phyloP scores from a whole-genome alignment of 1,140 invertebrate species.

The Pollicipes pollicipes region DNA sequence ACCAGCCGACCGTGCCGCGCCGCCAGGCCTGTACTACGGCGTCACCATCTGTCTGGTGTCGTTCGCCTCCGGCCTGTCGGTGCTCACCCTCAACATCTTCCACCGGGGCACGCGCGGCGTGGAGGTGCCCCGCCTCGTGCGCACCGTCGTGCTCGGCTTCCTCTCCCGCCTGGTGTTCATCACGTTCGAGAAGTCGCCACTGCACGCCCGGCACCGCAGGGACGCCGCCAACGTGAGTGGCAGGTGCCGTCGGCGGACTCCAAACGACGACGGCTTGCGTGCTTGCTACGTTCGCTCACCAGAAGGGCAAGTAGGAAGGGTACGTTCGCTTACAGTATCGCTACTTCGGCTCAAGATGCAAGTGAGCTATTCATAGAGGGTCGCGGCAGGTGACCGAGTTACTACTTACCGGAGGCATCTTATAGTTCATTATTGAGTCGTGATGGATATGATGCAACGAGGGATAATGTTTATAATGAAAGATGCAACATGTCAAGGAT shows the following conservation, averaged over 20 bases:
- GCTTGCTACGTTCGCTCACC: too few relatives aligned
- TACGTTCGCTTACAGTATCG: too few relatives aligned
- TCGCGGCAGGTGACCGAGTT: too few relatives aligned
- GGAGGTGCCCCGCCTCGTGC: conserved; percentile 33
- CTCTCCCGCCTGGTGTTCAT: conserved; percentile 17
- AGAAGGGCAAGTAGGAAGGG: too few relatives aligned
- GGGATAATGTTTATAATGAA: too few relatives aligned
- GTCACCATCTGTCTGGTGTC: conserved; percentile 79
- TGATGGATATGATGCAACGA: too few relatives aligned
- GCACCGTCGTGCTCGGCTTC: conserved; percentile 16
- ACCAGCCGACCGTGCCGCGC: too few relatives aligned
- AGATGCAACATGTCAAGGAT: too few relatives aligned
- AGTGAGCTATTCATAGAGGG: too few relatives aligned
- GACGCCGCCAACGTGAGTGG: conserved; percentile 10
- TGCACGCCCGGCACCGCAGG: conserved; percentile 7
- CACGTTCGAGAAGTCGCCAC: conserved; percentile 13
- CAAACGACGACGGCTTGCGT: background rate
- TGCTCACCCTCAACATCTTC: conserved; percentile 68
- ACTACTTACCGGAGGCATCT: too few relatives aligned
- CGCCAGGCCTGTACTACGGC: conserved; percentile 79
- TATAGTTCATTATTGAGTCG: too few relatives aligned
- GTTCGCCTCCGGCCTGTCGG: conserved; percentile 67
- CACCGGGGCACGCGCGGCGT: conserved; percentile 61
- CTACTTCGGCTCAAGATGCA: too few relatives aligned
- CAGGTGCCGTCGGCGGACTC: background rate